These are phyloP conservation scores for Bradypus variegatus DNA, from an alignment of 2,797 vertebrate genomes.

Conservation along the genomic window DNA sequence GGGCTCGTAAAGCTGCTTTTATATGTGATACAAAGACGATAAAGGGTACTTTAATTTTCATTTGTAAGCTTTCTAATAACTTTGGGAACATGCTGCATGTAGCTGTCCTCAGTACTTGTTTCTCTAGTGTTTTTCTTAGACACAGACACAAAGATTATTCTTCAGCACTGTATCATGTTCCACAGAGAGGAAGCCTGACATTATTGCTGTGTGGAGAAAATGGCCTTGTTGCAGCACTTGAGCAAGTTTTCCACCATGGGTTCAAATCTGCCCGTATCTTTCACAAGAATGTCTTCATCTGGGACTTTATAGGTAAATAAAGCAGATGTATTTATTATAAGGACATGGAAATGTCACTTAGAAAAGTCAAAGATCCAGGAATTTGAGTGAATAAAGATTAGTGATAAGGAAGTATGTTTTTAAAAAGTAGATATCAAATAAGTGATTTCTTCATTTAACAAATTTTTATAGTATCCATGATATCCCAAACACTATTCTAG, in stretches of 20 bases:
- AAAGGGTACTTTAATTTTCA: background rate
- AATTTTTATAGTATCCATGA: background rate
- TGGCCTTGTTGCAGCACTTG: conserved; percentile 88
- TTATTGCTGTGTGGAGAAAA: conserved; percentile 92
- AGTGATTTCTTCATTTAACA: no score
- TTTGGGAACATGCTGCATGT: background rate
- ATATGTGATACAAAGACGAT: background rate
- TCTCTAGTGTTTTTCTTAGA: background rate
- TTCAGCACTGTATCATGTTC: conserved; percentile 4
- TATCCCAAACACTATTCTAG: background rate
- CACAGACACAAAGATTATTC: background rate
- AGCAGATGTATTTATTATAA: background rate
- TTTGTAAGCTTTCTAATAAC: background rate
- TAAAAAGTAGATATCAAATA: background rate
- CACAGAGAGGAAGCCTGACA: conserved; percentile 91
- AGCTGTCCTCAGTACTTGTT: background rate
- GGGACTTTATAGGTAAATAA: conserved; percentile 94
- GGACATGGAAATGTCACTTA: background rate
- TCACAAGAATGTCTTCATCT: conserved; percentile 95
- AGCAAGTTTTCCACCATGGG: conserved; percentile 95
- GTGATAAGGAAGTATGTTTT: background rate
- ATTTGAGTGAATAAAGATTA: background rate
- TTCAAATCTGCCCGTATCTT: conserved; percentile 91
- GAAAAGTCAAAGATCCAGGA: background rate
- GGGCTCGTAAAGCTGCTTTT: background rate